Base-by-base conservation (phyloP, 1,140 invertebrate species). In the Liolophura sinensis region DNA sequence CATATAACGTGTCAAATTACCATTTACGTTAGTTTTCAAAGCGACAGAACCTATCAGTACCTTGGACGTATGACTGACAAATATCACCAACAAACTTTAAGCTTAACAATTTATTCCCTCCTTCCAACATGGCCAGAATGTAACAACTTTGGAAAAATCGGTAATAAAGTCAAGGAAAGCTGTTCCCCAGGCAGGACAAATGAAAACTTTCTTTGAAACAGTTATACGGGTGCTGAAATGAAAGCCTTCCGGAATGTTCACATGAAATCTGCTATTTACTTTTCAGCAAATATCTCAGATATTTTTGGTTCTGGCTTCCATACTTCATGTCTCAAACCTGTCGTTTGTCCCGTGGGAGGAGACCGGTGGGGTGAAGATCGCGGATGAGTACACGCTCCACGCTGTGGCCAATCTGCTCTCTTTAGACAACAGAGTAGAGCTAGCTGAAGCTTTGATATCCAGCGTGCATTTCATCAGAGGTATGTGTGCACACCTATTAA, bases 271-370 rank as follows among this genome's bases (percentile, higher is more conserved):
- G 68, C 92, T 92, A 7, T 93, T 95, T 76, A 87, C 89, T 18
- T 88, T 91, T n/a, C 86, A 89, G 47, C 91, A 94, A 68, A 91
- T 93, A 74, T 86, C 89, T 16, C 90, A 93, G 65, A 91, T 98
- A 79, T 92, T 96, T 71, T 89, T 89, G 56, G 90, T 97, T 27
- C 85, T 98, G 62, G 92, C 96, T 3, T 90, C 92, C 12, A 91
- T 98, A 76, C 85, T 99, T 25, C 94, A 97, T 79, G 81, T 97
- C 54, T 94, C 95, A 15, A 97, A 98, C 81, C 88, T 98, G 0
- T 77, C 88, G 52, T 90, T 96, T 68, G 78, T 82, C 58, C 87
- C 87, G n/a, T 80, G 86, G 86, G 77, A 80, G 50, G 84, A 88
- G 50, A 78, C 82, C 59, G 87, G 79, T 31, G 70, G 71, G 15